A percentile compares a stretch with the other conserved stretches of the same genome.
Conservation (phyloP, 2,113 vertebrate species). For the Chaetodon trifascialis region DNA sequence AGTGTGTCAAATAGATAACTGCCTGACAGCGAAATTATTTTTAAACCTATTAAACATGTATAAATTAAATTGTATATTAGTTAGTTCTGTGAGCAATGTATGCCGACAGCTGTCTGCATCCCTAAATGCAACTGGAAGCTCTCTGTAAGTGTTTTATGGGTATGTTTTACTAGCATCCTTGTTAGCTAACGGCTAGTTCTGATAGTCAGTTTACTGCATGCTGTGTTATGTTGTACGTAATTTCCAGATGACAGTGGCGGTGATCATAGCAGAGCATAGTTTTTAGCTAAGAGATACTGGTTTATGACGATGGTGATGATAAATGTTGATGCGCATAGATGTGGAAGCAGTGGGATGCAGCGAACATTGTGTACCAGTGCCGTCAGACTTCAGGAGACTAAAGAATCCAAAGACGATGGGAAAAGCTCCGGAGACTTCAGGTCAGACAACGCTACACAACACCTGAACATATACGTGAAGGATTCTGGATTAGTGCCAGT, state of each 20-base stretch:
- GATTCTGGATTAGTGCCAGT: neutral
- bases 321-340: constrained; percentile 28
- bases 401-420: neutral
- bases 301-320: neutral
- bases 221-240: neutral
- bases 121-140: constrained; percentile 20
- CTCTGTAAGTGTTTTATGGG: constrained; percentile 68
- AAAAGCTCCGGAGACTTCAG: constrained; percentile 72
- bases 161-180: constrained; percentile 2
- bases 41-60: constrained; percentile 51
- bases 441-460: constrained; percentile 38
- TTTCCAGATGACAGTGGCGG: neutral
- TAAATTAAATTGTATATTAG: constrained; percentile 62
- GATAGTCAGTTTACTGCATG: neutral
- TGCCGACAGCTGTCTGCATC: constrained; percentile 59
- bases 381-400: constrained; percentile 58
- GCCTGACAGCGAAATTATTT: neutral
- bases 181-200: constrained; percentile 37
- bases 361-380: constrained; percentile 66
- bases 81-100: constrained; percentile 45
- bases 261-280: neutral
- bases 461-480: neutral
- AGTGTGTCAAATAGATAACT: neutral
- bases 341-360: constrained; percentile 40
- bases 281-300: neutral